Percentiles rank a stretch among this genome's conserved stretches.
These are phyloP conservation scores for Seira sanloemensis DNA, from an alignment of 2,888 invertebrate species.

Conservation along the genomic window DNA sequence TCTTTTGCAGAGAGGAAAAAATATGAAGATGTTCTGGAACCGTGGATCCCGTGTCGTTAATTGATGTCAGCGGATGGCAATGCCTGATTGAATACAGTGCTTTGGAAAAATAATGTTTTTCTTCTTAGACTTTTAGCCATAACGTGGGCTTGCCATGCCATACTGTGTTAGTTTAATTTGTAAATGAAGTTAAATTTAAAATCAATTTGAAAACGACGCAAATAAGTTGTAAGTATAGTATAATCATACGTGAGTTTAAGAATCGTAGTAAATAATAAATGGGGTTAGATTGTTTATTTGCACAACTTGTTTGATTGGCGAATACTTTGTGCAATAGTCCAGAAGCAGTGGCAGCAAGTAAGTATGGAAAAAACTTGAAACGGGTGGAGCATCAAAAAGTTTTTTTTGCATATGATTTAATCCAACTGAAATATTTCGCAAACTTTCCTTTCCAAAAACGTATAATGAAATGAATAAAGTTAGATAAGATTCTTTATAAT, in stretches of 20 bases:
- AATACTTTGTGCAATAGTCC: background rate
- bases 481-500: too few relatives aligned
- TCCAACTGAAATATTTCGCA: background rate
- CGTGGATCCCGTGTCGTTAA: conserved; percentile 84
- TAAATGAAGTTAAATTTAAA: background rate
- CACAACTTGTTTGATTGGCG: too few relatives aligned
- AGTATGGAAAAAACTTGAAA: background rate
- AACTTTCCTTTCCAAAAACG: too few relatives aligned
- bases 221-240: too few relatives aligned
- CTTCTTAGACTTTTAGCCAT: background rate
- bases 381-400: background rate
- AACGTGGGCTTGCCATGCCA: background rate
- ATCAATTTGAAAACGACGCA: background rate
- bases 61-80: background rate
- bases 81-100: background rate
- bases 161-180: background rate
- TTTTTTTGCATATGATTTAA: background rate
- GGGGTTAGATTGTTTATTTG: background rate
- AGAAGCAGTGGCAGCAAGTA: too few relatives aligned
- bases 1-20: conserved; percentile 76
- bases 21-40: conserved; percentile 80
- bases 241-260: background rate
- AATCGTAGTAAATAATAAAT: conserved; percentile 11
- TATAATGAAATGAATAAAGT: too few relatives aligned
- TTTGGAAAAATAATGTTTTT: background rate